phyloP scores from a whole-genome alignment of 1,140 invertebrate genomes.

The Aculops lycopersici region DNA sequence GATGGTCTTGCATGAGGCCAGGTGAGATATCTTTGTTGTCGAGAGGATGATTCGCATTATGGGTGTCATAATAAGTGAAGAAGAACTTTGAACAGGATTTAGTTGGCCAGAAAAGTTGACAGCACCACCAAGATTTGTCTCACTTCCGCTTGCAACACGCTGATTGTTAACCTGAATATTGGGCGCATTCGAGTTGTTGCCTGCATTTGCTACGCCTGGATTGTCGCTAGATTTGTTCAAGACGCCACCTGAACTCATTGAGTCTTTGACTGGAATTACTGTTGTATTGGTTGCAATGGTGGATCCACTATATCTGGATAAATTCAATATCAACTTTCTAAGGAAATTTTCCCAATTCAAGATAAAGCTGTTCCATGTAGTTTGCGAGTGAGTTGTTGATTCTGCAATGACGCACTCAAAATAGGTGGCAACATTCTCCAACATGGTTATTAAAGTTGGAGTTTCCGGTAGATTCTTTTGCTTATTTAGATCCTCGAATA shows the following conservation, averaged over 20 bases:
- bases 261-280: no score
- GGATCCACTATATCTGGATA: slow-evolving; percentile 23
- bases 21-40: slow-evolving; percentile 26
- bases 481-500: slow-evolving; percentile 58
- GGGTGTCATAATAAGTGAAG: slow-evolving; percentile 33
- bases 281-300: neutral
- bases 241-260: no score
- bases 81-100: no score
- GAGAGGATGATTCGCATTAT: slow-evolving; percentile 50
- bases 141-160: neutral
- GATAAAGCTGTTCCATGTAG: slow-evolving; percentile 38
- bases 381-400: slow-evolving; percentile 26
- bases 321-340: slow-evolving; percentile 34
- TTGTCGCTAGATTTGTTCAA: neutral
- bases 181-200: neutral
- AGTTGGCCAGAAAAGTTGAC: neutral
- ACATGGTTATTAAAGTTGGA: slow-evolving; percentile 27
- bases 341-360: slow-evolving; percentile 52
- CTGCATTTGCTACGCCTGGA: neutral
- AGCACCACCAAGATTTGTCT: neutral
- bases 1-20: slow-evolving; percentile 22
- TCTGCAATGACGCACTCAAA: slow-evolving; percentile 64
- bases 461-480: slow-evolving; percentile 53
- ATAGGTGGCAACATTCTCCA: slow-evolving; percentile 67
- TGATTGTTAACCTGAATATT: neutral